Conservation (phyloP, 2,888 invertebrate genomes). For the Tenthredo amoena region DNA sequence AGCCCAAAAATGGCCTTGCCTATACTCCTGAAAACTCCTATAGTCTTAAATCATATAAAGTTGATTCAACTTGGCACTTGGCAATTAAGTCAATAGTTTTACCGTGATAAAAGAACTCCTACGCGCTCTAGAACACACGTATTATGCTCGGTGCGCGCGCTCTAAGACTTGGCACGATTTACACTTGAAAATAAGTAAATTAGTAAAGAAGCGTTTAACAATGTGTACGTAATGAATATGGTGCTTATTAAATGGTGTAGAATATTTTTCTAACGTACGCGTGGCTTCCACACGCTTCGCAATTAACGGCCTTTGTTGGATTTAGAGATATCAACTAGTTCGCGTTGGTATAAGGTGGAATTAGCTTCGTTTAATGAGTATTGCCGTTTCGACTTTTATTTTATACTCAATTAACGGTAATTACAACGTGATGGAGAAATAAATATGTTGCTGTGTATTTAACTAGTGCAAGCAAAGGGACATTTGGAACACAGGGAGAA, state of each 20-base stretch:
- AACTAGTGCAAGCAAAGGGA: constrained; percentile 34
- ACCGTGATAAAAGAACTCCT: constrained; percentile 60
- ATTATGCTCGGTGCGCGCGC: constrained; percentile 70
- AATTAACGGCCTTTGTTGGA: constrained; percentile 60
- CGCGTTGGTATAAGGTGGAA: constrained; percentile 66
- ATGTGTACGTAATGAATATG: neutral
- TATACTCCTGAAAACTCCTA: neutral
- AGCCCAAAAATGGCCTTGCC: neutral
- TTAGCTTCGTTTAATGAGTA: constrained; percentile 61
- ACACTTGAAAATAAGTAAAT: constrained; percentile 44
- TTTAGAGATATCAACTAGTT: constrained; percentile 62
- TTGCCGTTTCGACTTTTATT: constrained; percentile 55
- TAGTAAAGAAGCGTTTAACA: constrained; percentile 19
- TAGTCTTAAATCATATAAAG: neutral
- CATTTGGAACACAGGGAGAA: constrained; percentile 43
- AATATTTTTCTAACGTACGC: constrained; percentile 27
- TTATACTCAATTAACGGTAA: constrained; percentile 49
- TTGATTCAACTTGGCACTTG: neutral
- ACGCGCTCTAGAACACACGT: constrained; percentile 77
- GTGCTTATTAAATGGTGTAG: neutral
- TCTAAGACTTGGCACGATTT: constrained; percentile 54
- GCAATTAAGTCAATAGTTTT: constrained; percentile 63
- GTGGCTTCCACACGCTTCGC: constrained; percentile 44
- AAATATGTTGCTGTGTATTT: constrained; percentile 7
- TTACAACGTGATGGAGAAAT: constrained; percentile 28